These are phyloP conservation scores for Melieria crassipennis DNA, from an alignment of 2,888 invertebrate genomes.

Conservation along the genomic window DNA sequence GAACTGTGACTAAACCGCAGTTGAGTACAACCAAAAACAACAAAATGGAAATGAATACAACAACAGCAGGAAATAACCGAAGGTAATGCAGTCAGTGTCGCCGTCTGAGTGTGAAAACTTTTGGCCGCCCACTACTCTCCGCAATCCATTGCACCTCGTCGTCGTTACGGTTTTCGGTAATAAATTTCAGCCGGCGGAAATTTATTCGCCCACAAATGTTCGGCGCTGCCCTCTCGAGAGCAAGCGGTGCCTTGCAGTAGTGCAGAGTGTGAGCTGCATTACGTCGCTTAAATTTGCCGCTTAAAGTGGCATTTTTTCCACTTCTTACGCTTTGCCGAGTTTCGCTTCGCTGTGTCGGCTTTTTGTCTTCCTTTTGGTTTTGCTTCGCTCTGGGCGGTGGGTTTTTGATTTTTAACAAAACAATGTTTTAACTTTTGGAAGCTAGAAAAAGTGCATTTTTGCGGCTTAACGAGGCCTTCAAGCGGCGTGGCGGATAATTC, in stretches of 20 bases:
- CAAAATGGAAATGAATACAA: conserved; percentile 11
- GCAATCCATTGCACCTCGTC: conserved; percentile 44
- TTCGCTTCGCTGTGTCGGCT: background rate
- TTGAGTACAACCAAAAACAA: conserved; percentile 22
- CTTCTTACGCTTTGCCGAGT: conserved; percentile 11
- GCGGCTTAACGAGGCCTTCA: conserved; percentile 32
- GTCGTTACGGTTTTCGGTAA: conserved; percentile 54
- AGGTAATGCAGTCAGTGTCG: conserved; percentile 9
- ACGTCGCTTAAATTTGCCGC: conserved; percentile 23
- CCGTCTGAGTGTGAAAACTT: conserved; percentile 40
- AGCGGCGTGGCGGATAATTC: background rate
- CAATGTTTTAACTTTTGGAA: conserved; percentile 9
- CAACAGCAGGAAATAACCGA: conserved; percentile 3
- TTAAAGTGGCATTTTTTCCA: conserved; percentile 2
- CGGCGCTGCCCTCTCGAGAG: too few species aligned
- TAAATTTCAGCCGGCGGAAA: conserved; percentile 50
- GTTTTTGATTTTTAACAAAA: conserved; percentile 7
- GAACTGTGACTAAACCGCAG: conserved; percentile 42
- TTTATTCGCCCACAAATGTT: conserved; percentile 49
- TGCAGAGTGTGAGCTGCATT: background rate
- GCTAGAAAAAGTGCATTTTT: conserved; percentile 36
- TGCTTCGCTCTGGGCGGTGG: background rate
- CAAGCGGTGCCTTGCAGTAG: background rate
- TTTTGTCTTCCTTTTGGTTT: conserved; percentile 7
- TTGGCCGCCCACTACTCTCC: conserved; percentile 35